Evolutionary conservation across 2,113 vertebrate genomes (phyloP).

Genomic region (Lamprotornis superbus): DNA sequence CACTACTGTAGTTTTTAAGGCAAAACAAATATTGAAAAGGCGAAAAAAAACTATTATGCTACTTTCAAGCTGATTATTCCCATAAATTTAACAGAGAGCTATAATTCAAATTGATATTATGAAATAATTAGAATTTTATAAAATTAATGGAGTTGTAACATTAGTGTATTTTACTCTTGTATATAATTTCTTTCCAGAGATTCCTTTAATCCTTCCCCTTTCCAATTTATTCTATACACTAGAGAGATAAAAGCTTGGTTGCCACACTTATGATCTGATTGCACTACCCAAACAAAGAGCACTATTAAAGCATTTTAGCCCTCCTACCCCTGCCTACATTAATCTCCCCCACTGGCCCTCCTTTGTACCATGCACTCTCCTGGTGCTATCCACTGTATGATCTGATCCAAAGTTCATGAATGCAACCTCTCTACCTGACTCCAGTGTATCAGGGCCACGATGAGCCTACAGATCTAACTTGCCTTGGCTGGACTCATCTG

Average conservation of each 20-base stretch:
- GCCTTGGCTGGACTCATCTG: not conserved
- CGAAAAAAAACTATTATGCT: not conserved
- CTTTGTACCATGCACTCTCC: not conserved
- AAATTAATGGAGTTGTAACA: not conserved
- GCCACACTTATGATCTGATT: not conserved
- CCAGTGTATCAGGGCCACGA: not conserved
- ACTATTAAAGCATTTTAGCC: not conserved
- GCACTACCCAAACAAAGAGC: not conserved
- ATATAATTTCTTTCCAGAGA: not conserved
- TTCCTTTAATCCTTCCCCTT: not conserved
- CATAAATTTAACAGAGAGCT: not conserved
- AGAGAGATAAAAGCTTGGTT: not conserved
- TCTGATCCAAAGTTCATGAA: not conserved
- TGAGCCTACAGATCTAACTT: not conserved
- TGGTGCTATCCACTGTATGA: not conserved
- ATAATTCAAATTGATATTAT: not conserved
- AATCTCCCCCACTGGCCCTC: not conserved
- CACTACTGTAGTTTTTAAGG: not conserved
- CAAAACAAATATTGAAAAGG: not conserved
- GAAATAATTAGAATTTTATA: not conserved
- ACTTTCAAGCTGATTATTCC: not conserved
- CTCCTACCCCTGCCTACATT: not conserved
- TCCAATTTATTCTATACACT: not conserved
- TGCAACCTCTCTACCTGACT: not conserved
- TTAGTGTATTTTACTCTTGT: not conserved